Evolutionary conservation across 2,113 vertebrate species (phyloP).

Genomic region (Bubo bubo): DNA sequence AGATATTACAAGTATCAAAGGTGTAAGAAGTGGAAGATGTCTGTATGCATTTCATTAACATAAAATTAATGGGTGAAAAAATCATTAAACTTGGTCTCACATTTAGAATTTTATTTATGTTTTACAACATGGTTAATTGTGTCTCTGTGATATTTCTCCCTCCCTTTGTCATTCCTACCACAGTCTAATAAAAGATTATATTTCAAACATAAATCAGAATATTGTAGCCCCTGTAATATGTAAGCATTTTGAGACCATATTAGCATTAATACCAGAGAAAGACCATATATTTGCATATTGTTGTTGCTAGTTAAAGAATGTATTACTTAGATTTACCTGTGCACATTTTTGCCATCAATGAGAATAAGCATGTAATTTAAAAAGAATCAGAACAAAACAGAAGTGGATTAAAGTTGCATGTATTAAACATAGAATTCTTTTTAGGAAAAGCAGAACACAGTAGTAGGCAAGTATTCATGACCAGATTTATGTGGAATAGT

Average conservation of each 20-base stretch:
- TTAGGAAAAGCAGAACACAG: neutral
- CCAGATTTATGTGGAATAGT: neutral
- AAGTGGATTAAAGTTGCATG: neutral
- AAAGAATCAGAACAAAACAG: neutral
- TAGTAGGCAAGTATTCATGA: neutral
- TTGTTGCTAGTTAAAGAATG: neutral
- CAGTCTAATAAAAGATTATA: neutral
- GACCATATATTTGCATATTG: neutral
- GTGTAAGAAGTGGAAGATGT: neutral
- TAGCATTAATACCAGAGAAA: neutral
- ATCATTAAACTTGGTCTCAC: neutral
- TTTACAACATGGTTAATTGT: neutral
- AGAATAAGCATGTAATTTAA: neutral
- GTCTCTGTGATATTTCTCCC: neutral
- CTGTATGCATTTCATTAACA: neutral
- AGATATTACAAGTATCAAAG: neutral
- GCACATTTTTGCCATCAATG: neutral
- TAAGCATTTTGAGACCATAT: neutral
- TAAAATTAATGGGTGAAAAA: neutral
- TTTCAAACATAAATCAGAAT: neutral
- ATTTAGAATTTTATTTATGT: neutral
- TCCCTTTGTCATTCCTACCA: neutral
- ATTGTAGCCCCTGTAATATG: neutral
- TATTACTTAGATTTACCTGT: neutral
- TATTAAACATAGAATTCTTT: neutral